These are phyloP conservation scores for Ephestia elutella DNA, from an alignment of 1,140 invertebrate genomes.

Conservation along the genomic window DNA sequence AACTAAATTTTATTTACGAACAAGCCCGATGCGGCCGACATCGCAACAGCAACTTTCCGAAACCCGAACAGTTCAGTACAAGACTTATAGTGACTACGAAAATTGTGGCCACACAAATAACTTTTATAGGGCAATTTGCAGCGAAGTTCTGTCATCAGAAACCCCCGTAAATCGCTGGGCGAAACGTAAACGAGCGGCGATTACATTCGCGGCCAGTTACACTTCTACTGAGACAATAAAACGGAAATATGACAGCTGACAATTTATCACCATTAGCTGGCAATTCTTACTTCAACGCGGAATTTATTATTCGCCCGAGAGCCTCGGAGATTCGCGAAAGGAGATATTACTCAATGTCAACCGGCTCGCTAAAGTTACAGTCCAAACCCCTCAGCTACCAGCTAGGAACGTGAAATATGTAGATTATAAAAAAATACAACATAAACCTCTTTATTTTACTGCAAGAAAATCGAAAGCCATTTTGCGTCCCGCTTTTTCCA, in stretches of 20 bases:
- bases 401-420: constrained; percentile 4
- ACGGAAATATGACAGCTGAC: constrained; percentile 38
- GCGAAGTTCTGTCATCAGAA: constrained; percentile 57
- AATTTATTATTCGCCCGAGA: constrained; percentile 39
- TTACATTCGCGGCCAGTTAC: constrained; percentile 30
- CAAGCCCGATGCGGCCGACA: neutral
- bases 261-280: constrained; percentile 40
- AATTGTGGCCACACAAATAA: constrained; percentile 52
- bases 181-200: constrained; percentile 44
- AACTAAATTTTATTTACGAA: neutral
- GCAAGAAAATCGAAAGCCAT: neutral
- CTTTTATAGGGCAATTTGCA: constrained; percentile 58
- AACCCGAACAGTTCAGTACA: neutral
- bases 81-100: constrained; percentile 22
- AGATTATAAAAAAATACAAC: constrained; percentile 21
- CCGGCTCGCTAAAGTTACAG: constrained; percentile 16
- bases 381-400: constrained; percentile 6
- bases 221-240: constrained; percentile 41
- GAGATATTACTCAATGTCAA: constrained; percentile 38
- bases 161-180: constrained; percentile 47
- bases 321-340: constrained; percentile 27
- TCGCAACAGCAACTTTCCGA: neutral
- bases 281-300: constrained; percentile 34
- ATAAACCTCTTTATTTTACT: constrained; percentile 1
- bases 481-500: neutral